A percentile compares a stretch with the other conserved stretches of the same genome.
Evolutionary conservation across 2,797 vertebrate species (phyloP).

Genomic region (Darevskia mixta): DNA sequence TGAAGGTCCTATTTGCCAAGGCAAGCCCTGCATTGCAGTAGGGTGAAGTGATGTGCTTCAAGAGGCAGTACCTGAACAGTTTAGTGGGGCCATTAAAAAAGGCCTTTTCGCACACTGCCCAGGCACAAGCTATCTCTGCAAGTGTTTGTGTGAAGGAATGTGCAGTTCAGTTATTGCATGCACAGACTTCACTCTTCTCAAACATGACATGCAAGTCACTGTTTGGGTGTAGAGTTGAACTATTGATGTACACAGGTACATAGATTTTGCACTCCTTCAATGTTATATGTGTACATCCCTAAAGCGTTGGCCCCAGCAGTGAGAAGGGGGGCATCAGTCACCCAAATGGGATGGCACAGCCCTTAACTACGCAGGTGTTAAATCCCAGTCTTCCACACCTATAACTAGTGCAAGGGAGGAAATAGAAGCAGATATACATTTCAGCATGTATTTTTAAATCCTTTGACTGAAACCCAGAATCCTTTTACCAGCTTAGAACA

Average conservation of each 20-base stretch:
- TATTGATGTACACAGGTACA: too few relatives aligned
- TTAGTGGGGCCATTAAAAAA: neutral
- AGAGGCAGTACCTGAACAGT: neutral
- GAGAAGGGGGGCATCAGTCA: neutral
- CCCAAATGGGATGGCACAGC: neutral
- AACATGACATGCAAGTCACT: too few relatives aligned
- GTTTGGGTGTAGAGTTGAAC: too few relatives aligned
- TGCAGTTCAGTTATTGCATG: too few relatives aligned
- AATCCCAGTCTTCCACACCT: neutral
- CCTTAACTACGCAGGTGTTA: slow-evolving; percentile 4
- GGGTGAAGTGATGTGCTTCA: neutral
- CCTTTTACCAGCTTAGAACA: slow-evolving; percentile 70
- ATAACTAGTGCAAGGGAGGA: slow-evolving; percentile 23
- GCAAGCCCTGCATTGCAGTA: neutral
- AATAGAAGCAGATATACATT: slow-evolving; percentile 43
- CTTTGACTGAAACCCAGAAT: slow-evolving; percentile 68
- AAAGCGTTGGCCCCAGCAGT: neutral
- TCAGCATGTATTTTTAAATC: slow-evolving; percentile 67
- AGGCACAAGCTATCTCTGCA: too few relatives aligned
- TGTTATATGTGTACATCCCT: too few relatives aligned
- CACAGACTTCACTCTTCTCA: too few relatives aligned
- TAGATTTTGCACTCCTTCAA: too few relatives aligned
- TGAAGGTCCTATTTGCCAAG: neutral
- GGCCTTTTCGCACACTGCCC: too few relatives aligned
- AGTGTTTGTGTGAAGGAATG: too few relatives aligned